phyloP scores from a whole-genome alignment of 1,140 invertebrate species.

The Sitobion miscanthi region DNA sequence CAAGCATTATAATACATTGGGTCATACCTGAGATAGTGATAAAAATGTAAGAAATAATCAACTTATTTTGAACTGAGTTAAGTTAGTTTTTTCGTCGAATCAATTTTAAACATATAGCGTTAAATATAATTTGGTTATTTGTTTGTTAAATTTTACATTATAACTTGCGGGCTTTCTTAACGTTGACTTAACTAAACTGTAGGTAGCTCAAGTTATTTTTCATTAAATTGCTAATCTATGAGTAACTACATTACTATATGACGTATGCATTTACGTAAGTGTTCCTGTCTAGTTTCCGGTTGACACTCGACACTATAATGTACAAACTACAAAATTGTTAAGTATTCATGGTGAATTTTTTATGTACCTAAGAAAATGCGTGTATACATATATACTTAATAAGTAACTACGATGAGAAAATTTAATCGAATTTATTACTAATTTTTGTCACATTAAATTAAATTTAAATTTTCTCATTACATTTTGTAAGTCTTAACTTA shows the following conservation, averaged over 20 bases:
- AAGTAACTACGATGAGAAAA: neutral
- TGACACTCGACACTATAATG: too few species aligned
- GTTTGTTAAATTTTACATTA: too few species aligned
- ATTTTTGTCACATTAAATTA: neutral
- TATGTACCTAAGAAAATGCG: neutral
- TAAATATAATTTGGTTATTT: too few species aligned
- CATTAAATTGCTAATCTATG: neutral
- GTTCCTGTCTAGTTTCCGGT: too few species aligned
- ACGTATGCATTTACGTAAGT: too few species aligned
- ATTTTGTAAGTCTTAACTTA: neutral
- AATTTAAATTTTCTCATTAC: too few species aligned
- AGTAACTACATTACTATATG: too few species aligned
- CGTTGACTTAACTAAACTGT: neutral
- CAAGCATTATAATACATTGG: too few species aligned
- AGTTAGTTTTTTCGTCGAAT: neutral
- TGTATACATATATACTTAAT: neutral
- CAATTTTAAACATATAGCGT: neutral
- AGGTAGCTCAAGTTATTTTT: neutral
- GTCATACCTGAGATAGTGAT: too few species aligned
- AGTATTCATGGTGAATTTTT: neutral
- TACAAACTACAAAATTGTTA: neutral
- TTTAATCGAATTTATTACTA: neutral
- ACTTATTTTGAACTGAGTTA: too few species aligned
- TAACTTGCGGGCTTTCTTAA: neutral
- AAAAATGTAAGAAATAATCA: too few species aligned